Conservation (phyloP, 2,113 vertebrate species). For the Stegastes partitus region DNA sequence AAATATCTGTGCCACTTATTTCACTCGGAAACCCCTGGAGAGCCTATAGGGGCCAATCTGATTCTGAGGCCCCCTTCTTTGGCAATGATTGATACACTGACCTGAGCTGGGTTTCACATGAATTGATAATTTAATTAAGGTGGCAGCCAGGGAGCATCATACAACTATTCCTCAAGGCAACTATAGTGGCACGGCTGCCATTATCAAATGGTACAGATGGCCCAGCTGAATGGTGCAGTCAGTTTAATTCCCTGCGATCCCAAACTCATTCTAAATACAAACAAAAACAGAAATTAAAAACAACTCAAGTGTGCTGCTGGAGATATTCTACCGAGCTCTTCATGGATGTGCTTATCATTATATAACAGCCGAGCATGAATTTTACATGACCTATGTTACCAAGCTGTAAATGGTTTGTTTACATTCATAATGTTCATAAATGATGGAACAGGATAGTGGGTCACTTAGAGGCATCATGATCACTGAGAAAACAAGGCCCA, state of each 20-base stretch:
- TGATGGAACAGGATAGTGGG: conserved; percentile 39
- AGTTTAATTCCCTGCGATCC: conserved; percentile 43
- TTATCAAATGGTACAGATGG: conserved; percentile 61
- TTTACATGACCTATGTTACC: conserved; percentile 41
- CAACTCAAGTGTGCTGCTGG: conserved; percentile 28
- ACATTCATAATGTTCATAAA: conserved; percentile 51
- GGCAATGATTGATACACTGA: conserved; percentile 57
- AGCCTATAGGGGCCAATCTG: too few species aligned
- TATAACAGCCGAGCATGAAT: conserved; percentile 61
- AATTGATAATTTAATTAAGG: conserved; percentile 69
- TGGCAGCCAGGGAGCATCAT: conserved; percentile 40
- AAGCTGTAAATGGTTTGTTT: conserved; percentile 64
- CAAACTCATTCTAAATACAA: conserved; percentile 50
- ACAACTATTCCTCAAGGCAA: conserved; percentile 48
- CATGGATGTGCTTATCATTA: conserved; percentile 35
- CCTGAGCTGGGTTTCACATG: conserved; percentile 49
- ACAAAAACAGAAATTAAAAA: conserved; percentile 60
- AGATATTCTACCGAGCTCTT: conserved; percentile 33
- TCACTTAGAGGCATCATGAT: conserved; percentile 16
- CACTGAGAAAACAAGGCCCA: neutral
- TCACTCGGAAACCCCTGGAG: too few species aligned
- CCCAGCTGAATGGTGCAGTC: conserved; percentile 38
- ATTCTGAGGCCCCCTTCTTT: neutral
- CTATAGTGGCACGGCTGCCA: conserved; percentile 23
- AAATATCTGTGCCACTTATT: too few species aligned